Evolutionary conservation across 2,797 vertebrate genomes (phyloP), one percentile per base, ranked within the genome.

Genomic region (Syngnathus acus): DNA sequence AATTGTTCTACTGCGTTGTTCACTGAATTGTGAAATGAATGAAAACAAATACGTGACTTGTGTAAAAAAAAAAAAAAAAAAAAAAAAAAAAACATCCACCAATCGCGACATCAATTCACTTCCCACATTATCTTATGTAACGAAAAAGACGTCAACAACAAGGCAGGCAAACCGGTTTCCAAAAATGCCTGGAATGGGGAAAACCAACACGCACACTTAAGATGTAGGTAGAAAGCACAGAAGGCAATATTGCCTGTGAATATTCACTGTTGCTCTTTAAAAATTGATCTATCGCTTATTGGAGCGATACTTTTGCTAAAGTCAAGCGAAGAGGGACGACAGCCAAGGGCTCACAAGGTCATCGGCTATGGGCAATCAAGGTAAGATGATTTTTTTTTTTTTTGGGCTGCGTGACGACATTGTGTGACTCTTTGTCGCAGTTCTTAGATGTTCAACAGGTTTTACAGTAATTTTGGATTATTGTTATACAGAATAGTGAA

Each of bases 101-200:
- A 77, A 71, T 6, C 3, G 66, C 11, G 0, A 4, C n/a, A 0
- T 32, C 32, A 0, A 37, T 26, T 2, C 69, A 62, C 48, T 17
- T 55, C 26, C 26, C 11, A 11, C 64, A 66, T 69, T 67, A 68
- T 71, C 63, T 47, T 55, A 65, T 65, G 43, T 65, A 40, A 54
- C 23, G 23, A 73, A 64, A 62, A 66, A 17, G 16, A 17, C 5
- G 50, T 62, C 64, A 21, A 54, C 10, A 60, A 63, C 65, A 43
- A 45, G 65, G 62, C 43, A 68, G 84, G 75, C 65, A 37, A 26
- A 87, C 88, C 0, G 51, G 88, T 89, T 89, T 77, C 0, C 1
- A 64, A 80, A 80, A 82, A 88, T 86, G 79, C 66, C 26, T 73
- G 86, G 78, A 70, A 88, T 89, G 85, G 57, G 74, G 80, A 58